phyloP scores from a whole-genome alignment of 1,140 invertebrate genomes.

The Euura saliciscinereae region DNA sequence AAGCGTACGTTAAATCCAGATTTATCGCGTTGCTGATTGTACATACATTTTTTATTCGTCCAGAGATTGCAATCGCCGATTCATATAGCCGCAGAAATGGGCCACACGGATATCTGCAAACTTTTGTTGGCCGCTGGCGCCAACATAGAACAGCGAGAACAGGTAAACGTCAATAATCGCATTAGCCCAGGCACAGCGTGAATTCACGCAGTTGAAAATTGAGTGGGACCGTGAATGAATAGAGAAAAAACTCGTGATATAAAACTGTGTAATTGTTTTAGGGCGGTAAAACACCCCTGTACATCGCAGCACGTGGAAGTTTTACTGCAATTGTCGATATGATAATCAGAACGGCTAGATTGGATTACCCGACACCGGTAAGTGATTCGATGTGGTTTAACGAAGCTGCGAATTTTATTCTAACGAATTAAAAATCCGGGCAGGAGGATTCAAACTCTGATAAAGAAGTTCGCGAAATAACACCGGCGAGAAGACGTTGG shows the following conservation, averaged over 20 bases:
- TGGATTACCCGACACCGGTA: constrained; percentile 58
- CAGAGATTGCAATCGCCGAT: constrained; percentile 73
- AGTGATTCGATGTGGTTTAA: constrained; percentile 8
- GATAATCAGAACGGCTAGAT: constrained; percentile 77
- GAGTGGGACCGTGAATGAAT: too few species aligned
- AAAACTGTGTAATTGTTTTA: constrained; percentile 32
- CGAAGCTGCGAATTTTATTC: not conserved
- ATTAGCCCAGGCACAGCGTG: too few species aligned
- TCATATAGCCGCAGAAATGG: constrained; percentile 73
- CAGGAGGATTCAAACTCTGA: constrained; percentile 49
- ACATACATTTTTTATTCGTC: not conserved
- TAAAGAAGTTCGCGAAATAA: constrained; percentile 44
- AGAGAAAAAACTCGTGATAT: too few species aligned
- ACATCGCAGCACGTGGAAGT: constrained; percentile 78
- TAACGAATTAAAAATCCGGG: constrained; percentile 27
- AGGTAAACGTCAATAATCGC: constrained; percentile 52
- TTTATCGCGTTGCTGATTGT: not conserved
- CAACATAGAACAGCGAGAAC: constrained; percentile 69
- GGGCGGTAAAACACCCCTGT: constrained; percentile 71
- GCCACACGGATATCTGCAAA: constrained; percentile 71
- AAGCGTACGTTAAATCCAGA: not conserved
- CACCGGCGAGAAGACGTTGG: constrained; percentile 42
- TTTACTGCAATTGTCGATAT: constrained; percentile 86
- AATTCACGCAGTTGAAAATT: too few species aligned
- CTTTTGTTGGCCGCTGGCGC: constrained; percentile 68